phyloP scores from a whole-genome alignment of 2,113 vertebrate species.

The Shinisaurus crocodilurus region DNA sequence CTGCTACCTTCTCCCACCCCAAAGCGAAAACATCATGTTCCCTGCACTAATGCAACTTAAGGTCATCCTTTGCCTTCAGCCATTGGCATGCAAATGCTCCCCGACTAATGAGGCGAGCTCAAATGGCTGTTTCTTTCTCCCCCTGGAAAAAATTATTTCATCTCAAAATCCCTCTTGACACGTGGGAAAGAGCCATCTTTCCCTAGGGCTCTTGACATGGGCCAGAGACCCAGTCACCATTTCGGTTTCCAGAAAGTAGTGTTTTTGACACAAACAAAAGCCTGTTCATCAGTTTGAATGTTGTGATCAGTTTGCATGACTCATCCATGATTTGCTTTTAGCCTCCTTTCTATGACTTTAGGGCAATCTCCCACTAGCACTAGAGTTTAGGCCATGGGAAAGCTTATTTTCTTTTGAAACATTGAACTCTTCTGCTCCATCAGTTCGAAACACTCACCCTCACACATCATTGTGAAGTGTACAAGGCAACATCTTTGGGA shows the following conservation, averaged over 20 bases:
- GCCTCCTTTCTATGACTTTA: not conserved
- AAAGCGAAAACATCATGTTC: constrained; percentile 47
- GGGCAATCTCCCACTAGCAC: not conserved
- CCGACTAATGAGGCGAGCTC: constrained; percentile 67
- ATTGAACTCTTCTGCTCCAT: constrained; percentile 1
- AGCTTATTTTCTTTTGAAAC: constrained; percentile 4
- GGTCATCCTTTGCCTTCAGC: constrained; percentile 72
- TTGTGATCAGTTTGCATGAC: not conserved
- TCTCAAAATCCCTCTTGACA: constrained; percentile 58
- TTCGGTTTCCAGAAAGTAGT: not conserved
- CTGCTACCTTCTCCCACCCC: constrained; percentile 12
- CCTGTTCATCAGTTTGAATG: constrained; percentile 14
- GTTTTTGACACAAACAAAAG: constrained; percentile 43
- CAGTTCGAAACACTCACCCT: not conserved
- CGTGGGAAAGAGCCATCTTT: constrained; percentile 45
- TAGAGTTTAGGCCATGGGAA: rapidly evolving
- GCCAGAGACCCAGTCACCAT: constrained; percentile 40
- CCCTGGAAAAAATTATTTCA: constrained; percentile 46
- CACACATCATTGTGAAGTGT: not conserved
- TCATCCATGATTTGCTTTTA: constrained; percentile 49
- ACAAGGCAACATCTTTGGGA: not conserved
- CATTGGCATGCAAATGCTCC: constrained; percentile 56
- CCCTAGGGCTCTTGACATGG: constrained; percentile 37
- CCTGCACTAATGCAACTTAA: constrained; percentile 69
- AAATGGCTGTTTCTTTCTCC: constrained; percentile 12